Percentiles rank a stretch among this genome's conserved stretches.
These are phyloP conservation scores for Diloba caeruleocephala DNA, from an alignment of 2,888 invertebrate genomes.

Conservation along the genomic window DNA sequence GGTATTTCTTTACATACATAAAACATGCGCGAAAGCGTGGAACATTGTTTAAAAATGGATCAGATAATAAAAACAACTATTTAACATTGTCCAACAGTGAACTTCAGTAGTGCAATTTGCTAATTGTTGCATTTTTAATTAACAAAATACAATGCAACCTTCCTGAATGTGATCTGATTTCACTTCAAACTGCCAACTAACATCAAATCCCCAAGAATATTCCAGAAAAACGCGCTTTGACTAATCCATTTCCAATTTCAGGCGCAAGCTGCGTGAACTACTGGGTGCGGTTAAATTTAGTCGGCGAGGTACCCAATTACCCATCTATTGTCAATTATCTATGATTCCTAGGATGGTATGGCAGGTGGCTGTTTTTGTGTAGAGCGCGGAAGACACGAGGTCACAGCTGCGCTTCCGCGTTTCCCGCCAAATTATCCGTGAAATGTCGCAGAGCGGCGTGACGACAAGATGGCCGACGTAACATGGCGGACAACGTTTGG, in stretches of 20 bases:
- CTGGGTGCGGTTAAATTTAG: constrained; percentile 38
- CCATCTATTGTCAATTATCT: constrained; percentile 55
- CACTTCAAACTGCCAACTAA: no score
- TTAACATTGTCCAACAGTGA: no score
- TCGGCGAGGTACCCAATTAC: constrained; percentile 31
- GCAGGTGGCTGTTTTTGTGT: constrained; percentile 61
- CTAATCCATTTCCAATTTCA: background rate
- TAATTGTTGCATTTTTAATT: no score
- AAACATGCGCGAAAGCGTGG: no score
- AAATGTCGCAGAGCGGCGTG: constrained; percentile 60
- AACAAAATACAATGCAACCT: no score
- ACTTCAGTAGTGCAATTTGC: no score
- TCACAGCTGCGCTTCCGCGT: constrained; percentile 64
- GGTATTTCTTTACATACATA: no score
- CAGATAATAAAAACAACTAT: no score
- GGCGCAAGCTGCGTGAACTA: constrained; percentile 14
- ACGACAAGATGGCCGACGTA: constrained; percentile 58
- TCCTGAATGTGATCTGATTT: no score
- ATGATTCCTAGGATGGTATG: constrained; percentile 55
- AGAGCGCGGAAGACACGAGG: constrained; percentile 71
- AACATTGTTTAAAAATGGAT: no score
- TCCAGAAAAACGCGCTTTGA: background rate
- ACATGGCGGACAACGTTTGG: constrained; percentile 53
- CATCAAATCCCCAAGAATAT: background rate
- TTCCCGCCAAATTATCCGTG: constrained; percentile 67